phyloP scores from a whole-genome alignment of 2,888 invertebrate species.

The Octodonta nipae region DNA sequence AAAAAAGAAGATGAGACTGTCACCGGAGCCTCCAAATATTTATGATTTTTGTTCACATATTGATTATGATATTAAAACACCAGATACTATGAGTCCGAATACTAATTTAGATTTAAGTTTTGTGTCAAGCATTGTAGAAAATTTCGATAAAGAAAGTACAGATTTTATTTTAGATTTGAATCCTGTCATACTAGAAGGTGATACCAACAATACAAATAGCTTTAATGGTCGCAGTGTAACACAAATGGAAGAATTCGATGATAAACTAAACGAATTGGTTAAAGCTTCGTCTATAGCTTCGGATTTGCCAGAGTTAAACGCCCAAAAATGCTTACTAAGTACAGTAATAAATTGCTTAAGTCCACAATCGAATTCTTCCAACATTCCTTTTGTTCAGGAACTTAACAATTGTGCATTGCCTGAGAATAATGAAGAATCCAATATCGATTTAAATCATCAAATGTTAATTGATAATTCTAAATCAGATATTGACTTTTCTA shows the following conservation, averaged over 20 bases:
- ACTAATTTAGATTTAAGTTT: conserved; percentile 5
- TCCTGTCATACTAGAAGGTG: neutral
- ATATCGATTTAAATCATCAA: too few species aligned
- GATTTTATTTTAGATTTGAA: conserved; percentile 3
- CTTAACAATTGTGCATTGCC: neutral
- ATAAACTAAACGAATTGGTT: conserved; percentile 14
- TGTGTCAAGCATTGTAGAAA: conserved; percentile 8
- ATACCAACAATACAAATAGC: neutral
- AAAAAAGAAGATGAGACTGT: too few species aligned
- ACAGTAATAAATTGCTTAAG: conserved; percentile 10
- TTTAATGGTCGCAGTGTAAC: too few species aligned
- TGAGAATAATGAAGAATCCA: conserved; percentile 3
- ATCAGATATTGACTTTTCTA: too few species aligned
- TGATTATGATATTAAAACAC: neutral
- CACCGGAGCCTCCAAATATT: too few species aligned
- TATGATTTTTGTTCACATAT: too few species aligned
- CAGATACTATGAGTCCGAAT: neutral
- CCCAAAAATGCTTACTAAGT: conserved; percentile 11
- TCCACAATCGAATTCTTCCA: conserved; percentile 9
- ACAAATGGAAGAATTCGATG: conserved; percentile 12
- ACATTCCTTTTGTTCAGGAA: too few species aligned
- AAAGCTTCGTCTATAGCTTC: conserved; percentile 8
- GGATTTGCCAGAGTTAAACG: conserved; percentile 9
- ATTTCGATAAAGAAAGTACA: conserved; percentile 5
- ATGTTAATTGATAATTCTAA: too few species aligned